phyloP scores from a whole-genome alignment of 2,797 vertebrate species.

The Pristis pectinata region DNA sequence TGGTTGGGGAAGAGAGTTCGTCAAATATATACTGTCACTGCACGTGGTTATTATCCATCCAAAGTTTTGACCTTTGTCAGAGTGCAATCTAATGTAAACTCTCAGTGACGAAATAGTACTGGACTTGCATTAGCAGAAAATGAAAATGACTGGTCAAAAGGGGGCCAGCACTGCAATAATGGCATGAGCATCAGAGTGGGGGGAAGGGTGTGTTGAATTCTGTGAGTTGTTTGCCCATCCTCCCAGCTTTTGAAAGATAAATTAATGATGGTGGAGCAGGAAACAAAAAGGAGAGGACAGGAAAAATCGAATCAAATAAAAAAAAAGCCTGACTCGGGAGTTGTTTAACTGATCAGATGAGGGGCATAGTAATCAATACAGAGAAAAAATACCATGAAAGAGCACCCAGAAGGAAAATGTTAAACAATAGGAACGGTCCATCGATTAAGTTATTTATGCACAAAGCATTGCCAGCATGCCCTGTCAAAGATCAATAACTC shows the following conservation, averaged over 20 bases:
- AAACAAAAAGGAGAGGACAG: not conserved
- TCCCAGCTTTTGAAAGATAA: not conserved
- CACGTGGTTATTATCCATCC: not conserved
- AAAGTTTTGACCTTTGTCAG: not conserved
- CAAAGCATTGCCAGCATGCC: not conserved
- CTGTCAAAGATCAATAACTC: slow-evolving; percentile 21
- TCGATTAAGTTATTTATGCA: slow-evolving; percentile 20
- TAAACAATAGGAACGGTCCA: not conserved
- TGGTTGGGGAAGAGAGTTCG: not conserved
- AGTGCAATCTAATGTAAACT: not conserved
- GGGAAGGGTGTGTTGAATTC: not conserved
- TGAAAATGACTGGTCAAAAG: not conserved
- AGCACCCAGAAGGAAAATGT: slow-evolving; percentile 16
- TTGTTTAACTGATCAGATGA: not conserved
- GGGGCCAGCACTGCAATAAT: not conserved
- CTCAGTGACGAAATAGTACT: not conserved
- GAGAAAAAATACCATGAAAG: not conserved
- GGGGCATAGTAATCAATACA: not conserved
- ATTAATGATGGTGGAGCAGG: not conserved
- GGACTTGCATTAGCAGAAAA: not conserved
- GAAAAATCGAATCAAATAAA: not conserved
- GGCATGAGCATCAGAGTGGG: not conserved
- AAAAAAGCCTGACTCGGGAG: not conserved
- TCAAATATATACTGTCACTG: not conserved
- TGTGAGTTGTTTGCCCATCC: not conserved